Evolutionary conservation across 2,113 vertebrate genomes (phyloP), one percentile per base, ranked within the genome.

Genomic region (Zapornia atra): DNA sequence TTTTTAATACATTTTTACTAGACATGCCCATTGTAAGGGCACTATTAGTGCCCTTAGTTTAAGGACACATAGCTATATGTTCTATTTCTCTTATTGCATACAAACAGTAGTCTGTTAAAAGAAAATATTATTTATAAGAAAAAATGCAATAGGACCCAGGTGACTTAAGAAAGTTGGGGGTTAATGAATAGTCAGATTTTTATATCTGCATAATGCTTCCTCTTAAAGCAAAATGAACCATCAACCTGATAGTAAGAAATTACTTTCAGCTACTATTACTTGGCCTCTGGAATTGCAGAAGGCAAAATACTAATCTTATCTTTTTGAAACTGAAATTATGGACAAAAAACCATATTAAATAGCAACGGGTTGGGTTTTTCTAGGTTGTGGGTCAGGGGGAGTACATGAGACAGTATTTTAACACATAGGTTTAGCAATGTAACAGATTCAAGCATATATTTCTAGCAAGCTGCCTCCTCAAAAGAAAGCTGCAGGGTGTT

Each of bases 401-500:
- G 15, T 25, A 51, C 4, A 38, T 3, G 26, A 59, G 12, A 75
- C 48, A 25, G 60, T 64, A 90, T 65, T 90, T 50, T 92, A 79
- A 92, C 53, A 82, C 40, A 70, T 5, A 20, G 88, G 56, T 91
- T 94, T 76, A 95, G 91, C 42, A 92, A 63, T 94, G 86, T 80
- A 93, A 93, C 51, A 94, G 82, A 96, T 92, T 75, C 79, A 83
- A 93, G 88, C 20, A 42, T 19, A 69, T 68, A 84, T 51, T 82
- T 61, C 82, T 88, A 96, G 91, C 85, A 92, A 90, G 89, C 93
- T 88, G 61, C 51, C 82, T 92, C 66, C 83, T 90, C 79, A 87
- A 94, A 96, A 90, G 86, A 82, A 96, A 94, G 88, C 95, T 96
- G 92, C 96, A 96, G 92, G 72, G 85, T 97, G 81, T 91, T 98